These are phyloP conservation scores for Scaeva pyrastri DNA, from an alignment of 2,888 invertebrate genomes.

Conservation along the genomic window DNA sequence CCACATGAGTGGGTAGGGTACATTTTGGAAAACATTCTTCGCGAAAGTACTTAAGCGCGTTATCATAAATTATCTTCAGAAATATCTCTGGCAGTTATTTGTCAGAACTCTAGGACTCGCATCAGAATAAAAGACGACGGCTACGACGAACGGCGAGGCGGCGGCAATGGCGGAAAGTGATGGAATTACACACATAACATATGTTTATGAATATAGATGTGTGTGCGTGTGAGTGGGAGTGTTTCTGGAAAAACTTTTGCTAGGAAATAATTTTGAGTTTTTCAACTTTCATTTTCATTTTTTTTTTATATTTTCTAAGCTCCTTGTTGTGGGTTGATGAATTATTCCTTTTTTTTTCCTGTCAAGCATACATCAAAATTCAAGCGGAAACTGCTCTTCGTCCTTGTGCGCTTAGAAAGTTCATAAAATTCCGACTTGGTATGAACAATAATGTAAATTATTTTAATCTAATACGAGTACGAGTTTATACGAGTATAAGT, in stretches of 20 bases:
- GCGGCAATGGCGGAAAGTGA: not conserved
- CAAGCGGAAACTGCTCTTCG: not conserved
- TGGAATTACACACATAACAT: not conserved
- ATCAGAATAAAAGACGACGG: not conserved
- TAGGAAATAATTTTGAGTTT: conserved; percentile 4
- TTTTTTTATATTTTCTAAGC: not conserved
- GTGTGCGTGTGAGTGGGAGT: not conserved
- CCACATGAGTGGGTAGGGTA: conserved; percentile 27
- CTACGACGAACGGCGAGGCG: not conserved
- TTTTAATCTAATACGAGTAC: conserved; percentile 26
- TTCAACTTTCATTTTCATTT: too few species aligned
- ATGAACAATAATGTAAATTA: conserved; percentile 34
- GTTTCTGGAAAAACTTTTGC: not conserved
- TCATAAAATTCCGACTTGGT: not conserved
- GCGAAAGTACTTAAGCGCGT: conserved; percentile 33
- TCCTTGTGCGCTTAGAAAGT: not conserved
- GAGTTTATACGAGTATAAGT: conserved; percentile 8
- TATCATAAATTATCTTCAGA: conserved; percentile 41
- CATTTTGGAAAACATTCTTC: conserved; percentile 37
- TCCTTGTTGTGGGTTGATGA: not conserved
- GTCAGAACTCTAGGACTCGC: conserved; percentile 5
- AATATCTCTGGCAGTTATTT: conserved; percentile 43
- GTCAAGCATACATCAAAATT: conserved; percentile 31
- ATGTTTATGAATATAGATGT: too few species aligned
- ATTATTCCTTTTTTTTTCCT: conserved; percentile 1